Percentiles rank a stretch among this genome's conserved stretches.
Conservation (phyloP, 2,113 vertebrate genomes). For the Elaphurus davidianus region DNA sequence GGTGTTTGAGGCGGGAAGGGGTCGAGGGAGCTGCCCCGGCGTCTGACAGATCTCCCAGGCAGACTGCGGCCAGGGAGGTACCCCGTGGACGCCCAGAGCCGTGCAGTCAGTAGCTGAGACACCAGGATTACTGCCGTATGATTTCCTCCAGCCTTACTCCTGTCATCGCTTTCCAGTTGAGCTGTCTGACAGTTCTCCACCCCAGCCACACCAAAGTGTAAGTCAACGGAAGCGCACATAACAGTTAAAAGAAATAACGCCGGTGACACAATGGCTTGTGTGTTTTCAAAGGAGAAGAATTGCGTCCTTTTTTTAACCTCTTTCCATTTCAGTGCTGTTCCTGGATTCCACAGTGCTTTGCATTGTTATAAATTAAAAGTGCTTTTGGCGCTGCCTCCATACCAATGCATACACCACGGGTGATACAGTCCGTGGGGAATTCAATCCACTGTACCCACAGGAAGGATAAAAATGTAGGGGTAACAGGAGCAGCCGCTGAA, state of each 20-base stretch:
- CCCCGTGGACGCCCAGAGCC: fast-evolving
- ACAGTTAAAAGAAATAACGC: too few relatives aligned
- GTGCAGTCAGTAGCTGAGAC: fast-evolving
- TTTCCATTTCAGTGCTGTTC: background rate
- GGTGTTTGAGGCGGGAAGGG: background rate
- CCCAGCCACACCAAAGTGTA: background rate
- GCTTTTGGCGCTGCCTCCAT: background rate
- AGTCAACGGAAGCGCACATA: too few relatives aligned
- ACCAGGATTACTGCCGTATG: fast-evolving
- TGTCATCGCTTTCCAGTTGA: too few relatives aligned
- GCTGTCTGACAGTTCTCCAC: background rate
- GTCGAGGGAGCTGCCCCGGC: fast-evolving
- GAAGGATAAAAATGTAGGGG: background rate
- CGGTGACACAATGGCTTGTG: fast-evolving
- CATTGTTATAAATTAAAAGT: too few relatives aligned
- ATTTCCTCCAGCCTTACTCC: fast-evolving
- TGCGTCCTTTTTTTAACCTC: fast-evolving
- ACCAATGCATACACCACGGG: fast-evolving
- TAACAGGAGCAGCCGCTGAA: background rate
- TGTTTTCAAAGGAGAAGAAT: too few relatives aligned
- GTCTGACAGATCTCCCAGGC: too few relatives aligned
- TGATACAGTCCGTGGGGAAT: fast-evolving
- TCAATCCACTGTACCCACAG: fast-evolving
- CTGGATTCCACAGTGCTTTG: background rate
- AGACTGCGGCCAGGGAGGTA: background rate